phyloP scores from a whole-genome alignment of 2,888 invertebrate genomes.

The Ophion slaviceki region DNA sequence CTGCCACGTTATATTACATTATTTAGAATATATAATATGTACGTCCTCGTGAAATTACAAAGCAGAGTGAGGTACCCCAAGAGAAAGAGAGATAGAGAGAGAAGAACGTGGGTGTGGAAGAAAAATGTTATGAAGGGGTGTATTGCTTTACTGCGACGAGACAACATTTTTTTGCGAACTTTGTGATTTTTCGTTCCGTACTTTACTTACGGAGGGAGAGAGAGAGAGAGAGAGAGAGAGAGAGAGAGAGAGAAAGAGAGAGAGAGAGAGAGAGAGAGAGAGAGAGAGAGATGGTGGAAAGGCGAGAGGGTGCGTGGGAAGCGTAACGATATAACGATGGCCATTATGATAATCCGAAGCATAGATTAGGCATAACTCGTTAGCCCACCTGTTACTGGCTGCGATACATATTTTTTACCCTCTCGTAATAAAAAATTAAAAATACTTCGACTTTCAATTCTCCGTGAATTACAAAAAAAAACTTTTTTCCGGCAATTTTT shows the following conservation, averaged over 20 bases:
- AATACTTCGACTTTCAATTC: no score
- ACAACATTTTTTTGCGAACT: conserved; percentile 5
- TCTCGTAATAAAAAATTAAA: no score
- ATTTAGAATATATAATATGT: conserved; percentile 74
- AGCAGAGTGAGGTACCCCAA: conserved; percentile 45
- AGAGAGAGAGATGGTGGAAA: conserved; percentile 1
- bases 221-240: not conserved
- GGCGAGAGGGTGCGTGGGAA: not conserved
- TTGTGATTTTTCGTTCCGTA: conserved; percentile 48
- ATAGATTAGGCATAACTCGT: conserved; percentile 83
- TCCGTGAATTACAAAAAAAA: no score
- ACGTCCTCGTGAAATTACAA: conserved; percentile 67
- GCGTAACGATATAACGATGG: conserved; percentile 77
- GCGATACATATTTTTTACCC: not conserved
- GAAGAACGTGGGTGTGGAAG: not conserved
- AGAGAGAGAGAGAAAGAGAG: conserved; percentile 10
- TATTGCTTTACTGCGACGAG: not conserved
- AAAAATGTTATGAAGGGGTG: conserved; percentile 4
- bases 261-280: not conserved
- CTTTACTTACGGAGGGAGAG: conserved; percentile 2
- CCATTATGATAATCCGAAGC: conserved; percentile 82
- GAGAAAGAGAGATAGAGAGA: conserved; percentile 19
- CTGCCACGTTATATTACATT: conserved; percentile 73
- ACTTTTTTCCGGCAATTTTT: no score
- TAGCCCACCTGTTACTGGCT: conserved; percentile 78